Conservation (phyloP, 2,888 invertebrate genomes). For the Cloeon dipterum region DNA sequence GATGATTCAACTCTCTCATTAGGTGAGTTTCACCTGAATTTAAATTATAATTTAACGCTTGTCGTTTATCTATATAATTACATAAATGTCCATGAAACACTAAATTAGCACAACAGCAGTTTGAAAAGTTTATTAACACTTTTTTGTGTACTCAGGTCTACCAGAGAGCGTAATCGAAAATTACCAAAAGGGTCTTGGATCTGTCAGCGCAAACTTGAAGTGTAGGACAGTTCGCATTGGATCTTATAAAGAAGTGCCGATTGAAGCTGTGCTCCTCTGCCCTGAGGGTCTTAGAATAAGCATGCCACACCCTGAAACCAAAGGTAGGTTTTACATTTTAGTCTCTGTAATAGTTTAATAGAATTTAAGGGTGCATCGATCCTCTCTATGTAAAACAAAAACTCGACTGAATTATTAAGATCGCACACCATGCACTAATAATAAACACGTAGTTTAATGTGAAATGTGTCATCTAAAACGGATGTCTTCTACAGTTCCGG, state of each 20-base stretch:
- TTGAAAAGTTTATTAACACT: no score
- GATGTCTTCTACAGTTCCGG: constrained; percentile 17
- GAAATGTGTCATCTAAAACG: not conserved
- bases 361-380: no score
- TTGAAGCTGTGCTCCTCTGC: constrained; percentile 37
- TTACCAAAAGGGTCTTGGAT: constrained; percentile 8
- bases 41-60: no score
- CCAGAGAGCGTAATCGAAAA: no score
- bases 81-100: no score
- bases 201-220: constrained; percentile 29
- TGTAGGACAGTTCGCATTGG: constrained; percentile 69
- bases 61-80: no score
- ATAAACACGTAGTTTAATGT: no score
- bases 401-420: no score
- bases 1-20: constrained; percentile 19
- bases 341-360: constrained; percentile 1
- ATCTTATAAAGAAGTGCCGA: constrained; percentile 55
- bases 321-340: constrained; percentile 13
- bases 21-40: constrained; percentile 6
- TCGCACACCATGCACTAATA: no score
- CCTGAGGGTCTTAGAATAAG: constrained; percentile 19
- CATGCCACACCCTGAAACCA: constrained; percentile 17
- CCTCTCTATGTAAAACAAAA: no score
- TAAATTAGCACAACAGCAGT: no score
- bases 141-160: no score